A percentile compares a stretch with the other conserved stretches of the same genome.
phyloP scores from a whole-genome alignment of 2,797 vertebrate genomes.

The Mus spretus region DNA sequence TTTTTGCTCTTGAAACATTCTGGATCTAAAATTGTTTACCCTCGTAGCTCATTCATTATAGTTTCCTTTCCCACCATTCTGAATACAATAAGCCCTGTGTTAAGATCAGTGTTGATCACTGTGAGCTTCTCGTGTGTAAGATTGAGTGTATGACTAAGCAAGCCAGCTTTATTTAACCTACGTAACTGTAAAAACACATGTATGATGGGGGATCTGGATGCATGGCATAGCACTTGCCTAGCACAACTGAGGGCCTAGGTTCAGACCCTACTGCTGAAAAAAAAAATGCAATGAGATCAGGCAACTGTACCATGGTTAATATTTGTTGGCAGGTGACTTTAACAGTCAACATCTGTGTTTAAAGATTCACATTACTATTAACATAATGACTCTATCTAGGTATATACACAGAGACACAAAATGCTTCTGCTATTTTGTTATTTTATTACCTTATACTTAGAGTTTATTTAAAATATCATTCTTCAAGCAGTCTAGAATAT shows the following conservation, averaged over 20 bases:
- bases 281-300: background rate
- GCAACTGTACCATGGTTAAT: background rate
- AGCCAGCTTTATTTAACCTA: constrained; percentile 3
- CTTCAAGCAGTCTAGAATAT: constrained; percentile 14
- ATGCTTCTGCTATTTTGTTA: constrained; percentile 2
- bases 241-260: background rate
- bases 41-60: constrained; percentile 5
- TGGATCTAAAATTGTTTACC: constrained; percentile 1
- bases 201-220: background rate
- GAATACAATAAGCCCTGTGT: background rate
- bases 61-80: background rate
- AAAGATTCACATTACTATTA: constrained; percentile 28
- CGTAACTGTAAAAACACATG: background rate
- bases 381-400: background rate
- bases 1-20: background rate
- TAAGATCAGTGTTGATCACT: background rate
- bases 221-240: background rate
- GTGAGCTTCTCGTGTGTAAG: background rate
- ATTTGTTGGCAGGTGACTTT: constrained; percentile 33
- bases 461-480: constrained; percentile 52
- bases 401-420: background rate
- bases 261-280: background rate
- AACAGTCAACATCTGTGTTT: background rate
- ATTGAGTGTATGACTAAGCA: background rate
- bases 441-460: constrained; percentile 44